phyloP scores from a whole-genome alignment of 2,888 invertebrate species.

The Gandaritis pyraliata region DNA sequence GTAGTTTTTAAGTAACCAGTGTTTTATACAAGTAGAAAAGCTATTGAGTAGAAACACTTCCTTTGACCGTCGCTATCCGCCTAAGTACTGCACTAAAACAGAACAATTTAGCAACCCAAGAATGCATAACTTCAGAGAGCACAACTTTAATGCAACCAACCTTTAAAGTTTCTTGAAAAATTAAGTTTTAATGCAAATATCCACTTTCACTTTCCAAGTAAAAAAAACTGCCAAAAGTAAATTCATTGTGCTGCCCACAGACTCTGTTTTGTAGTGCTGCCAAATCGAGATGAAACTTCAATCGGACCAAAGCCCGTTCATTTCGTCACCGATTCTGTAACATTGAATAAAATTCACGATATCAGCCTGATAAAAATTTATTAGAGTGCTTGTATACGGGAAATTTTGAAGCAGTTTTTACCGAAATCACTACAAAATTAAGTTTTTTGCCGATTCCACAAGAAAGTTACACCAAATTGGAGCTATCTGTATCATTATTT shows the following conservation, averaged over 20 bases:
- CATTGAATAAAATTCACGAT: conserved; percentile 16
- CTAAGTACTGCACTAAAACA: too few relatives aligned
- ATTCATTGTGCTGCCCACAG: conserved; percentile 3
- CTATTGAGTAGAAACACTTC: too few relatives aligned
- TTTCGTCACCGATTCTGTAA: background rate
- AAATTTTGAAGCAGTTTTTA: background rate
- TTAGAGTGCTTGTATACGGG: conserved; percentile 20
- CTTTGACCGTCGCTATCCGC: too few relatives aligned
- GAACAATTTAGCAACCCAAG: too few relatives aligned
- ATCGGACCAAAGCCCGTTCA: conserved; percentile 11
- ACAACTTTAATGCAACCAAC: background rate
- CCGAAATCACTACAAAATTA: too few relatives aligned
- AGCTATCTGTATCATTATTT: too few relatives aligned
- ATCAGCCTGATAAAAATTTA: conserved; percentile 40
- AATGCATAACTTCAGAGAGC: too few relatives aligned
- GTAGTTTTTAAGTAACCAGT: too few relatives aligned
- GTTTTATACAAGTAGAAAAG: too few relatives aligned
- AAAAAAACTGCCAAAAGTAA: conserved; percentile 9
- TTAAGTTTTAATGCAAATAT: background rate
- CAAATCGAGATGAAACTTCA: conserved; percentile 13
- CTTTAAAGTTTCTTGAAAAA: conserved; percentile 3
- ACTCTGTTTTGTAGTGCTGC: too few relatives aligned
- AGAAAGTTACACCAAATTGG: too few relatives aligned
- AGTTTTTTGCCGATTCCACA: too few relatives aligned
- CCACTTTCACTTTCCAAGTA: conserved; percentile 9